A percentile compares a stretch with the other conserved stretches of the same genome.
phyloP scores from a whole-genome alignment of 2,888 invertebrate genomes.

The Neoascia interrupta region DNA sequence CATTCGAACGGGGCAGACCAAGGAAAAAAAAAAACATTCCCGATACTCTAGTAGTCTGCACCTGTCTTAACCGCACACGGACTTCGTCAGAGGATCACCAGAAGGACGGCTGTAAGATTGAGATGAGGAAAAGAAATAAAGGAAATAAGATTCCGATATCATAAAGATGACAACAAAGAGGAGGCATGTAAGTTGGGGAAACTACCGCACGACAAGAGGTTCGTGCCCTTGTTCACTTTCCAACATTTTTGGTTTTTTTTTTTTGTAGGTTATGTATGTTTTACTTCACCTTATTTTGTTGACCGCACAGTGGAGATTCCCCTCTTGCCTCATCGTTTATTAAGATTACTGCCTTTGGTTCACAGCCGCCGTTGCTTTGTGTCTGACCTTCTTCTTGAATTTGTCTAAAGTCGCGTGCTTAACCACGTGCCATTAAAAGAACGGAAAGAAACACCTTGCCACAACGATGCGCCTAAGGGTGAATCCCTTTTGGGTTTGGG shows the following conservation, averaged over 20 bases:
- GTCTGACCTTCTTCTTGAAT: slow-evolving; percentile 68
- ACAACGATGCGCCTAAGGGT: slow-evolving; percentile 63
- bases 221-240: slow-evolving; percentile 59
- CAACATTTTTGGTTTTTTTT: slow-evolving; percentile 25
- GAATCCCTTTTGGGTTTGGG: slow-evolving; percentile 63
- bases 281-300: slow-evolving; percentile 33
- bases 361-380: slow-evolving; percentile 54
- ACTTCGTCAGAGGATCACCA: slow-evolving; percentile 62
- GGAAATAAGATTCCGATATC: slow-evolving; percentile 69
- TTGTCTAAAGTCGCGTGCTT: slow-evolving; percentile 69
- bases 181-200: slow-evolving; percentile 55
- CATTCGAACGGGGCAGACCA: background rate
- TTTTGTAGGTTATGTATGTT: too few species aligned
- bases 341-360: slow-evolving; percentile 58
- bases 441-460: slow-evolving; percentile 67
- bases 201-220: slow-evolving; percentile 56
- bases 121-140: slow-evolving; percentile 64
- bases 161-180: slow-evolving; percentile 66
- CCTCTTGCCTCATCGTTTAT: slow-evolving; percentile 51
- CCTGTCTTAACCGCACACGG: slow-evolving; percentile 68
- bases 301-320: slow-evolving; percentile 45
- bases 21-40: slow-evolving; percentile 22
- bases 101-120: slow-evolving; percentile 65
- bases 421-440: slow-evolving; percentile 67
- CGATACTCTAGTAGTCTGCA: slow-evolving; percentile 52